Evolutionary conservation across 2,888 invertebrate species (phyloP).

Genomic region (Cataglyphis albicans): DNA sequence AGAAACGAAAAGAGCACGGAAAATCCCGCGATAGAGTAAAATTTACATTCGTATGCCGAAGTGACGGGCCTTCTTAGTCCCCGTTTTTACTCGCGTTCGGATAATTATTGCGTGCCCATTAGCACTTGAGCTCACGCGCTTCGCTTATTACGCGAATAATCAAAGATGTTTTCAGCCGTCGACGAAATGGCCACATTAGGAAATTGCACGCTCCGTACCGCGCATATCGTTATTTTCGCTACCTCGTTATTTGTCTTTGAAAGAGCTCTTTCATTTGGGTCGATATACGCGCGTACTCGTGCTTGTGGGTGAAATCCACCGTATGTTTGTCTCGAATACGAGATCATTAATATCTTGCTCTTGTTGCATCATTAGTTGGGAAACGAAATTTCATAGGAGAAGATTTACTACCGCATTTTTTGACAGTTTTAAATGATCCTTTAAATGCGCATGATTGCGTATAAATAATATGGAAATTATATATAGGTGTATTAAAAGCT

Average conservation of each 20-base stretch:
- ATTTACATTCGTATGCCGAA: constrained; percentile 38
- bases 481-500: background rate
- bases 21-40: constrained; percentile 47
- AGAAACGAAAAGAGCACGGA: constrained; percentile 4
- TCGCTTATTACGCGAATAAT: constrained; percentile 65
- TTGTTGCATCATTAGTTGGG: constrained; percentile 26
- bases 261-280: constrained; percentile 34
- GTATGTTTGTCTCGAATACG: constrained; percentile 7
- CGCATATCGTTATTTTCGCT: constrained; percentile 46
- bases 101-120: constrained; percentile 71
- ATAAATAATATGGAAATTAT: constrained; percentile 7
- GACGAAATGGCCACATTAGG: constrained; percentile 54
- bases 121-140: constrained; percentile 55
- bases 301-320: background rate
- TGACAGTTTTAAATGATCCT: background rate
- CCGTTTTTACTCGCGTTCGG: constrained; percentile 46
- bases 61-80: constrained; percentile 21
- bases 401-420: constrained; percentile 6
- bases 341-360: constrained; percentile 43
- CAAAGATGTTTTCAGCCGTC: constrained; percentile 65
- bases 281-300: constrained; percentile 22
- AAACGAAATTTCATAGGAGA: constrained; percentile 3
- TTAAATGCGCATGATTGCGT: background rate
- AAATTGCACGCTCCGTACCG: constrained; percentile 53
- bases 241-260: constrained; percentile 54